Evolutionary conservation across 1,140 invertebrate species (phyloP), one percentile per base, ranked within the genome.

Genomic region (Phortica variegata): DNA sequence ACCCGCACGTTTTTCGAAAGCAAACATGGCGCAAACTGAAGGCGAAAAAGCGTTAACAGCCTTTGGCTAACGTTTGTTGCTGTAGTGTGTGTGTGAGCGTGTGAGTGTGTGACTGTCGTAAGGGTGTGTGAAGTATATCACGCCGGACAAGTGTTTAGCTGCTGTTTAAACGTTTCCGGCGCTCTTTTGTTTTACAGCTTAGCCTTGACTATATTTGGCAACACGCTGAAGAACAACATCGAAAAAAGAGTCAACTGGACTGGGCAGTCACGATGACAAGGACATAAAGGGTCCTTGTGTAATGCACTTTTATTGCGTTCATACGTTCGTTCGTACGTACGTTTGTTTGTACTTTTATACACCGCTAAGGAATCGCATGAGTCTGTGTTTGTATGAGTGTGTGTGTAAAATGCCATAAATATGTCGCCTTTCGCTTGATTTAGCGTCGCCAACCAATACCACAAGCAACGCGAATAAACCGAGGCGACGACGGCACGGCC

Each of bases 381-480:
- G 61, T 65, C 40, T 19, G 19, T 17, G 50, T 33, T n/a, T 36
- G 23, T 15, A 26, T 43, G 19, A 19, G 43, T 55, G 49, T 65
- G 60, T 57, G 63, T 63, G 51, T 60, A n/a, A 19, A 54, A 47
- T 58, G 66, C 70, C 61, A 74, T 74, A 74, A 74, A 74, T 72
- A 74, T 73, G 70, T 74, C 70, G 63, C 68, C 63, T 68, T 65
- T 59, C 63, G 62, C 63, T 73, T 73, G 71, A 73, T 73, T 71
- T 73, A 73, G 63, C 56, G 54, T 31, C 45, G 37, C 44, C 13
- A 12, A 3, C 42, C 23, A n/a, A n/a, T 36, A 44, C 36, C 45
- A 34, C 23, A 16, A 13, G 3, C 31, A 37, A 12, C 16, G 29
- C 23, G n/a, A n/a, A n/a, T n/a, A n/a, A n/a, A n/a, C n/a, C n/a